Evolutionary conservation across 2,113 vertebrate genomes (phyloP), one percentile per base, ranked within the genome.

Genomic region (Fulmarus glacialis): DNA sequence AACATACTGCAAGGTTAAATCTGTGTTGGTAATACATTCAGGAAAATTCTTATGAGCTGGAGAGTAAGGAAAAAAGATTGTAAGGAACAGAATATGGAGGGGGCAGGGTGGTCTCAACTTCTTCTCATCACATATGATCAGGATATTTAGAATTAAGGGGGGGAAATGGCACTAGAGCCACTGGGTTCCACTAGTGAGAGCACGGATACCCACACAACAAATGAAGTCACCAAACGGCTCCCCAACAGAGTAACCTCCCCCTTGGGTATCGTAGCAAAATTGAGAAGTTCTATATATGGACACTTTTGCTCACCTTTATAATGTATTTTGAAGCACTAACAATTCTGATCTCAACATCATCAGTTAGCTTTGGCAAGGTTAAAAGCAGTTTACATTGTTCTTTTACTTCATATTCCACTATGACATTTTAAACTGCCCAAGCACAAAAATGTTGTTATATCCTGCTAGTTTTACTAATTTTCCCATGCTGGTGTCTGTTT

Each of bases 231-330:
- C 30, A 7, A 36, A 16, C 1, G 3, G 45, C 23, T 58, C 30
- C 45, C 34, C 40, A 60, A 1, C 10, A 58, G 19, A 30, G 34
- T 18, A 42, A 59, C 22, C 23, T 55, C 18, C 32, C 32, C 12
- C 15, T 22, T 15, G 15, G 32, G 58, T 24, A n/a, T 0, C 0
- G 0, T 3, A 64, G 43, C 42, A 66, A 34, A 71, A 55, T 3
- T 7, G 26, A 32, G 23, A 40, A 2, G 0, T 19, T 70, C 8
- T 21, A 12, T 2, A 11, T 2, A 13, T 3, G 11, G 20, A 40
- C 11, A 16, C 17, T 36, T 29, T 2, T 30, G 45, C 36, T 74
- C 34, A 80, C 21, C 59, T 72, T n/a, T 50, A 47, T 13, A 40
- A 53, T 2, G 9, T 23, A 27, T 34, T 22, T 34, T 11, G 27